These are phyloP conservation scores for Agonopterix arenella DNA, from an alignment of 2,888 invertebrate genomes.

Conservation along the genomic window DNA sequence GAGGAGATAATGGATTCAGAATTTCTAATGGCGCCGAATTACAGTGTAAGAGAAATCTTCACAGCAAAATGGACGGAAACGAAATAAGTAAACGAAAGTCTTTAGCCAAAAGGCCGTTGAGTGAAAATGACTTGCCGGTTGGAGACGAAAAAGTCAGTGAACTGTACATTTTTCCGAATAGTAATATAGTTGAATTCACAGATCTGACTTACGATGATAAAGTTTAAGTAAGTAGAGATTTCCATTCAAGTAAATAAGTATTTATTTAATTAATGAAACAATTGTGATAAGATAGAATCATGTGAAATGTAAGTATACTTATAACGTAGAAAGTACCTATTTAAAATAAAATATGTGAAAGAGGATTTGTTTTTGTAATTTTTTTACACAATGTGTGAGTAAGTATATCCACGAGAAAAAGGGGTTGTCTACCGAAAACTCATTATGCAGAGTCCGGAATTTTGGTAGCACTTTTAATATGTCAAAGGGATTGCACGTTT, in stretches of 20 bases:
- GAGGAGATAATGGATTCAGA: conserved; percentile 43
- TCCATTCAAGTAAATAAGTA: conserved; percentile 14
- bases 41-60: conserved; percentile 21
- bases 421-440: no score
- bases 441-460: no score
- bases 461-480: no score
- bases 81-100: conserved; percentile 32
- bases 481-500: no score
- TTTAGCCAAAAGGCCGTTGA: conserved; percentile 25
- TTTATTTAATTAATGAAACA: conserved; percentile 15
- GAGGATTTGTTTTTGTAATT: no score
- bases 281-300: conserved; percentile 28
- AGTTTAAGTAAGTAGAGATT: conserved; percentile 31
- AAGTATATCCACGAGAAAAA: no score
- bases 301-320: no score
- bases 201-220: conserved; percentile 63
- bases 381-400: no score
- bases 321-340: no score
- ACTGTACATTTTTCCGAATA: conserved; percentile 66
- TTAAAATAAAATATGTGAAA: no score
- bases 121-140: conserved; percentile 38
- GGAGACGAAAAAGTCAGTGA: conserved; percentile 64
- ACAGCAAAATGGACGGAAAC: conserved; percentile 22
- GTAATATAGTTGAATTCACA: conserved; percentile 65
- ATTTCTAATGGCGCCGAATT: conserved; percentile 31